Evolutionary conservation across 2,888 invertebrate species (phyloP).

Genomic region (Pseudoips prasinana): DNA sequence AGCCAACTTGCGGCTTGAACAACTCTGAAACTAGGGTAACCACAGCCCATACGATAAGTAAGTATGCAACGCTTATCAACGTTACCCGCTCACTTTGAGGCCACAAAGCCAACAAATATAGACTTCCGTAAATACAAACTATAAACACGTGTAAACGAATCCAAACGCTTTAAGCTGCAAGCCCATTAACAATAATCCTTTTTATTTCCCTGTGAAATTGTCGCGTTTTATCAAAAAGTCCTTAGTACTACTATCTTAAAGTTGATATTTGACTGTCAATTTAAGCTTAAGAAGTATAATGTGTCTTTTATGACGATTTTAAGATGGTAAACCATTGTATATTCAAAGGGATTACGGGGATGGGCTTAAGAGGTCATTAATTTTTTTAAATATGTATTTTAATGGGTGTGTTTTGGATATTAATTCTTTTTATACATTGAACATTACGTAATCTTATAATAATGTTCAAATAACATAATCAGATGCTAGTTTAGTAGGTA

Average conservation of each 20-base stretch:
- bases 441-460: too few species aligned
- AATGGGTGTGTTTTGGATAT: too few species aligned
- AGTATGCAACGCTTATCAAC: too few species aligned
- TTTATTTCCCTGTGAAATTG: constrained; percentile 47
- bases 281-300: constrained; percentile 27
- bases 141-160: constrained; percentile 60
- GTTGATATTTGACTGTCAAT: constrained; percentile 38
- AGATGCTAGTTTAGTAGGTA: too few species aligned
- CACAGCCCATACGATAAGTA: too few species aligned
- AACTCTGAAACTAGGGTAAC: too few species aligned
- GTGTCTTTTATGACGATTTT: constrained; percentile 62
- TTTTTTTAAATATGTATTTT: too few species aligned
- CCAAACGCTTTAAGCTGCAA: constrained; percentile 47
- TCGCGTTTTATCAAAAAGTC: constrained; percentile 22
- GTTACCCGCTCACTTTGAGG: constrained; percentile 25
- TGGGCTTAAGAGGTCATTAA: too few species aligned
- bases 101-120: constrained; percentile 38
- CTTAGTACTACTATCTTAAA: constrained; percentile 27
- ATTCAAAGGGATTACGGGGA: constrained; percentile 36
- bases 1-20: neutral
- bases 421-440: too few species aligned
- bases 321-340: constrained; percentile 47
- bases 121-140: constrained; percentile 48
- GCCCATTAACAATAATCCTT: constrained; percentile 70
- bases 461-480: too few species aligned